These are phyloP conservation scores for Acanthosoma haemorrhoidale DNA, from an alignment of 2,888 invertebrate genomes.

Conservation along the genomic window DNA sequence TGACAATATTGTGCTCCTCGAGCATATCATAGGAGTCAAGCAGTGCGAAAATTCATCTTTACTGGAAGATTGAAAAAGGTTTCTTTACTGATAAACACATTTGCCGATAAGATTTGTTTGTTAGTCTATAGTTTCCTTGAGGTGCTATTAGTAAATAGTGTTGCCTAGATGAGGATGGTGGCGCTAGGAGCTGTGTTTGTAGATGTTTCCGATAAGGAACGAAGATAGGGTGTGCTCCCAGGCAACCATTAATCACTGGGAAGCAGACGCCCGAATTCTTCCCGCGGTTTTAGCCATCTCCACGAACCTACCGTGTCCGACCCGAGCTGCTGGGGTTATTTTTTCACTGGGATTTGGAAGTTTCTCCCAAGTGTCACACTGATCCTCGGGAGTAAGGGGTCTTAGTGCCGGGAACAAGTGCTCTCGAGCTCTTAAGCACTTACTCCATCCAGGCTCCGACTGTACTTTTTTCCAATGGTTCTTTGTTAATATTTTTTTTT, in stretches of 20 bases:
- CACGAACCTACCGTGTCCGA: too few relatives aligned
- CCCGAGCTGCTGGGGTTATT: slow-evolving; percentile 1
- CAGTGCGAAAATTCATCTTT: too few relatives aligned
- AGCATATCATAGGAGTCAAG: too few relatives aligned
- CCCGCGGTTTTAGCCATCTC: neutral
- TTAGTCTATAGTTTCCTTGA: too few relatives aligned
- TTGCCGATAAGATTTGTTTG: too few relatives aligned
- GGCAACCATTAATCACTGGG: slow-evolving; percentile 6
- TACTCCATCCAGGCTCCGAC: neutral
- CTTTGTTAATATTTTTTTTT: slow-evolving; percentile 6
- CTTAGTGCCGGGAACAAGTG: slow-evolving; percentile 7
- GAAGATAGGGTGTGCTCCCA: neutral
- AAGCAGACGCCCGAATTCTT: slow-evolving; percentile 9
- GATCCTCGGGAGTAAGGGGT: slow-evolving; percentile 5
- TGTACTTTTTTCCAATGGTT: neutral
- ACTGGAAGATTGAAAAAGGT: too few relatives aligned
- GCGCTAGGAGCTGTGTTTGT: slow-evolving; percentile 1
- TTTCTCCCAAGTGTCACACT: slow-evolving; percentile 9
- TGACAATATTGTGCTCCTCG: too few relatives aligned
- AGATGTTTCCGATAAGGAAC: neutral
- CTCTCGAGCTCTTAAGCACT: neutral
- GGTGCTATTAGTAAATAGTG: slow-evolving; percentile 5
- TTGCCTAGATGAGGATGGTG: neutral
- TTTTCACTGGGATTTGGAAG: slow-evolving; percentile 3
- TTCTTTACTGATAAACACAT: too few relatives aligned